phyloP scores from a whole-genome alignment of 2,888 invertebrate species.

The Pterostichus niger region DNA sequence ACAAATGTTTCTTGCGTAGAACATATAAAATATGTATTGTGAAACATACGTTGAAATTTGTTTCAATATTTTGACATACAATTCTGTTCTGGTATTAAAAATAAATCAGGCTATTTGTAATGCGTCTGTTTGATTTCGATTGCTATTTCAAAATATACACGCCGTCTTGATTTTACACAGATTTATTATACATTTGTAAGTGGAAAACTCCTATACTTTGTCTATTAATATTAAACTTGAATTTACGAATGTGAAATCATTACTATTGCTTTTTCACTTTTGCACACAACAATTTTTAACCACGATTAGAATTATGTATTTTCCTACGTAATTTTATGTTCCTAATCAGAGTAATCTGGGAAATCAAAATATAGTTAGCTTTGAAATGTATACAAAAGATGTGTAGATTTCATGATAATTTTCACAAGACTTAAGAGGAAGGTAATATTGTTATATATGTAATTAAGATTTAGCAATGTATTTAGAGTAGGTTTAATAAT shows the following conservation, averaged over 20 bases:
- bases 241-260: slow-evolving; percentile 43
- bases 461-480: no score
- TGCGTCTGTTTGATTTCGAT: slow-evolving; percentile 50
- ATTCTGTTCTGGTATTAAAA: slow-evolving; percentile 46
- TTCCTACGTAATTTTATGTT: no score
- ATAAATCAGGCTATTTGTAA: slow-evolving; percentile 51
- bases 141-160: slow-evolving; percentile 51
- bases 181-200: slow-evolving; percentile 54
- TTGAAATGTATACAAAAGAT: no score
- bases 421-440: not conserved
- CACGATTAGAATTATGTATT: no score
- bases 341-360: no score
- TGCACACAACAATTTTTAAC: not conserved
- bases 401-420: slow-evolving; percentile 5
- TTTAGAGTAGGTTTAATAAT: no score
- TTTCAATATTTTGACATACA: slow-evolving; percentile 39
- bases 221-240: slow-evolving; percentile 51
- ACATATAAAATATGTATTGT: not conserved
- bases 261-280: slow-evolving; percentile 14
- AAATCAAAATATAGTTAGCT: no score
- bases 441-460: no score
- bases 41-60: slow-evolving; percentile 23
- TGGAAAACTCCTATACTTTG: slow-evolving; percentile 43
- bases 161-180: slow-evolving; percentile 49
- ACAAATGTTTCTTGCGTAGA: slow-evolving; percentile 15